Evolutionary conservation across 2,113 vertebrate genomes (phyloP).

Genomic region (Chloropsis hardwickii): DNA sequence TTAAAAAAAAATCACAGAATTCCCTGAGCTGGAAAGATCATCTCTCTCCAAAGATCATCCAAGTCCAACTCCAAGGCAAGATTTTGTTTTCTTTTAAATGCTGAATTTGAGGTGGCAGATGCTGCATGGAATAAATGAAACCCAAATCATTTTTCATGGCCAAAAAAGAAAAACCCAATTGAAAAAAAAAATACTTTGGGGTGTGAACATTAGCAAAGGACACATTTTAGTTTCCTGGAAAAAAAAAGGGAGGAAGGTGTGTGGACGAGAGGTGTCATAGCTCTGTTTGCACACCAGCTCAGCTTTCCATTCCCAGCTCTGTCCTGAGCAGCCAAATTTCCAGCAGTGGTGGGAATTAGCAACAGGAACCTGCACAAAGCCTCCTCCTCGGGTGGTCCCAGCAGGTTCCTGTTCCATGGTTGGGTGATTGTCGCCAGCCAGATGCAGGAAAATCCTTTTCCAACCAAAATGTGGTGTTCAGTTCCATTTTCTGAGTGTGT

Average conservation of each 20-base stretch:
- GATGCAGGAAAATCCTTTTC: conserved; percentile 11
- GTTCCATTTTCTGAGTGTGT: conserved; percentile 18
- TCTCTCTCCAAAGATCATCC: not conserved
- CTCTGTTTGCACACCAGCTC: not conserved
- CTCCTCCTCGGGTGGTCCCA: conserved; percentile 29
- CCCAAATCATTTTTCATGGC: not conserved
- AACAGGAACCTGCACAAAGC: not conserved
- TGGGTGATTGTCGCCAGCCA: not conserved
- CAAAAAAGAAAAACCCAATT: not conserved
- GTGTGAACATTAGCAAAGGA: not conserved
- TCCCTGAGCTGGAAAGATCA: not conserved
- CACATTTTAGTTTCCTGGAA: not conserved
- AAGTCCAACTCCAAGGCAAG: not conserved
- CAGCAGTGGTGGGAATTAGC: not conserved
- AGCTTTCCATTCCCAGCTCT: not conserved
- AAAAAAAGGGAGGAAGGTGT: not conserved
- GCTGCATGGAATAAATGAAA: not conserved
- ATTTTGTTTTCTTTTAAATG: not conserved
- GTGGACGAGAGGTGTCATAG: fast-evolving
- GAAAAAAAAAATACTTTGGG: not conserved
- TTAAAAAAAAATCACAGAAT: not conserved
- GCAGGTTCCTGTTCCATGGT: not conserved
- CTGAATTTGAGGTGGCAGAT: not conserved
- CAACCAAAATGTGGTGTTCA: conserved; percentile 13
- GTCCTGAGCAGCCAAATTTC: not conserved